phyloP scores from a whole-genome alignment of 2,888 invertebrate genomes.

The Glomeris marginata region DNA sequence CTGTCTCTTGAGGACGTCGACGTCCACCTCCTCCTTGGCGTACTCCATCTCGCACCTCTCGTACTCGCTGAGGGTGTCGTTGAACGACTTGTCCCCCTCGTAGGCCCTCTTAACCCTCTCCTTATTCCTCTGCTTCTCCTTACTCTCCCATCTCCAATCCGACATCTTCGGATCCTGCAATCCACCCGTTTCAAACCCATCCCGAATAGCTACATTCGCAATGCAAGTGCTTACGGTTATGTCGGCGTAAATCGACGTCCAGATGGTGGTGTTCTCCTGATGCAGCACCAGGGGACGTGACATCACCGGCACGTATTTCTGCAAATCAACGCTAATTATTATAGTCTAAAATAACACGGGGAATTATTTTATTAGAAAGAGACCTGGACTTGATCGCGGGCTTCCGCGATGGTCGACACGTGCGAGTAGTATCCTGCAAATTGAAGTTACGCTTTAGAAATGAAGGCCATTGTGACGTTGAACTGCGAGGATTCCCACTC shows the following conservation, averaged over 20 bases:
- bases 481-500: background rate
- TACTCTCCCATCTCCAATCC: conserved; percentile 67
- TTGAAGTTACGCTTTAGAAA: background rate
- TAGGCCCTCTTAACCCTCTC: conserved; percentile 49
- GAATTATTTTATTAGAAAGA: conserved; percentile 6
- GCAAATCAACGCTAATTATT: conserved; percentile 18
- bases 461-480: background rate
- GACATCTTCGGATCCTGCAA: conserved; percentile 84
- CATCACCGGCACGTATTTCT: conserved; percentile 94
- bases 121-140: conserved; percentile 52
- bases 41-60: conserved; percentile 1
- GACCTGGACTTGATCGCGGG: conserved; percentile 77
- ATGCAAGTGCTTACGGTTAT: conserved; percentile 47
- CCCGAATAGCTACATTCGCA: too few species aligned
- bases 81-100: conserved; percentile 4
- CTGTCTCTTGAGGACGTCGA: background rate
- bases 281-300: conserved; percentile 85
- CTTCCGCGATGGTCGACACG: conserved; percentile 90
- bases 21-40: background rate
- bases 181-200: too few species aligned
- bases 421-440: conserved; percentile 81
- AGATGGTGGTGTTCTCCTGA: conserved; percentile 67
- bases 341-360: background rate
- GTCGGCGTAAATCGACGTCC: conserved; percentile 95
- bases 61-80: background rate